Percentiles rank a stretch among this genome's conserved stretches.
These are phyloP conservation scores for Dasyprocta punctata DNA, from an alignment of 2,113 vertebrate genomes.

Conservation along the genomic window DNA sequence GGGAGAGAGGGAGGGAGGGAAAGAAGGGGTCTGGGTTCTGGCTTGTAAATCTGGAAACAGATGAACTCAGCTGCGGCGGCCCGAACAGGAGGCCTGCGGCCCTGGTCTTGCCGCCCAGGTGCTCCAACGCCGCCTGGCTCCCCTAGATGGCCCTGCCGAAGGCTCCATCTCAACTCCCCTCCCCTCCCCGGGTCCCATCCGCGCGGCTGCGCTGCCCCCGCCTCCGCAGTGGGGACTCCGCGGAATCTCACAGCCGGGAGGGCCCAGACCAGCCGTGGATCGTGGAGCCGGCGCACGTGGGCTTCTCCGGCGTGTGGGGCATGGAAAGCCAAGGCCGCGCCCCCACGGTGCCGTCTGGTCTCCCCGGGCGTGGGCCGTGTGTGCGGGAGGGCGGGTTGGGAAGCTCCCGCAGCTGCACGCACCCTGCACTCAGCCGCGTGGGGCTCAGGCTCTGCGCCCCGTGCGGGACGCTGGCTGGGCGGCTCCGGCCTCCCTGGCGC, in stretches of 20 bases:
- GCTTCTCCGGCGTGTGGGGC: neutral
- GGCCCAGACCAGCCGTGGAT: neutral
- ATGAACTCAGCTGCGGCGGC: too few relatives aligned
- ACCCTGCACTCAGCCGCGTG: neutral
- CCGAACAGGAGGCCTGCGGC: neutral
- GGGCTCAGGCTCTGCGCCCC: neutral
- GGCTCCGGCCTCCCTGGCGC: too few relatives aligned
- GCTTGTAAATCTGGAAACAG: neutral
- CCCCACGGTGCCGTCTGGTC: too few relatives aligned
- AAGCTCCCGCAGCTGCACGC: fast-evolving
- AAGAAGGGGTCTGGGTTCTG: neutral
- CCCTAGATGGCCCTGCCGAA: neutral
- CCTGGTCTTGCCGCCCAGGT: neutral
- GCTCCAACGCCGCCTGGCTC: fast-evolving
- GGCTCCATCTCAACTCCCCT: neutral
- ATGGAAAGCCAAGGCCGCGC: neutral
- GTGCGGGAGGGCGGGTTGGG: neutral
- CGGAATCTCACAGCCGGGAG: neutral
- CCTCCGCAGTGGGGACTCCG: neutral
- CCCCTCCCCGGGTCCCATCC: neutral
- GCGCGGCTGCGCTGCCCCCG: neutral
- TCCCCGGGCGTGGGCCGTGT: fast-evolving
- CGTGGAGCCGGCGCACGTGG: fast-evolving
- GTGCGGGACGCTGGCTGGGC: fast-evolving
- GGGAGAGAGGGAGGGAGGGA: too few relatives aligned